phyloP scores from a whole-genome alignment of 2,888 invertebrate species.

The Xestia c-nigrum region DNA sequence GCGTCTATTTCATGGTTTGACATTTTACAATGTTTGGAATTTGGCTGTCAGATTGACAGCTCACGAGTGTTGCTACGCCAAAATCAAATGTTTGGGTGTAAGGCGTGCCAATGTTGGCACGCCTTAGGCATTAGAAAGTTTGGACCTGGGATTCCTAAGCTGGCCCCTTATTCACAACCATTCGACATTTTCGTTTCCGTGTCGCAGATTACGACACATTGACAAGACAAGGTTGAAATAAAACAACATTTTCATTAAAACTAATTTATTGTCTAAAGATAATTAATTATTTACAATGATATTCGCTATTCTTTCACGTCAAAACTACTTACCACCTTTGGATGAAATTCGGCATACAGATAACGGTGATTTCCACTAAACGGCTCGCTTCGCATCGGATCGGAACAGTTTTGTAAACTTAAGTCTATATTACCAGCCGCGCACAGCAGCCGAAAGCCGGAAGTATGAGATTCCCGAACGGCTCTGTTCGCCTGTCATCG shows the following conservation, averaged over 20 bases:
- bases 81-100: neutral
- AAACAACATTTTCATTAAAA: neutral
- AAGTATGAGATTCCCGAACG: no score
- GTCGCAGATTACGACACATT: neutral
- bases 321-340: neutral
- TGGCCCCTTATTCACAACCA: no score
- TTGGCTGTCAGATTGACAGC: constrained; percentile 4
- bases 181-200: no score
- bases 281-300: neutral
- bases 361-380: no score
- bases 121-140: no score
- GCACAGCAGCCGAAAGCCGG: no score
- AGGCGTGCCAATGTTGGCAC: no score
- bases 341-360: neutral
- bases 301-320: neutral
- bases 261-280: neutral
- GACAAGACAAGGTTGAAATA: neutral
- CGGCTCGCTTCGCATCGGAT: no score
- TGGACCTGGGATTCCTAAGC: no score
- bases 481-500: no score
- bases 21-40: constrained; percentile 32
- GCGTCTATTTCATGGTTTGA: constrained; percentile 43
- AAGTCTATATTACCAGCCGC: no score
- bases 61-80: neutral
- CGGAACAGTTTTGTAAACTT: no score